Evolutionary conservation across 2,888 invertebrate genomes (phyloP).

Genomic region (Drosophila merina): DNA sequence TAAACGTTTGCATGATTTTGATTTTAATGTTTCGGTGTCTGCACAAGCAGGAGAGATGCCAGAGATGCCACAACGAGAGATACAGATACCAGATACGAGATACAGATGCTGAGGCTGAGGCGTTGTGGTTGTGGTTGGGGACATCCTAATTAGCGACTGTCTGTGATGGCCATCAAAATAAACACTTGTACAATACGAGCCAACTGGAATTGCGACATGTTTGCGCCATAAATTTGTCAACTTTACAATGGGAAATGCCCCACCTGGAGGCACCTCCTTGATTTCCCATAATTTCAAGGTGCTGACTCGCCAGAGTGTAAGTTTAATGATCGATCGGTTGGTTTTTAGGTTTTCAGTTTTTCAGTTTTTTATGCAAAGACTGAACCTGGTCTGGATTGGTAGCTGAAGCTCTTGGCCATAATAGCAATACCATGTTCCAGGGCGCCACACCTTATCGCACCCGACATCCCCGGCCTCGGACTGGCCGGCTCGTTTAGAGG

Average conservation of each 20-base stretch:
- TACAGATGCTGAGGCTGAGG: too few relatives aligned
- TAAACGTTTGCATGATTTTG: constrained; percentile 79
- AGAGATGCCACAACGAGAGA: constrained; percentile 4
- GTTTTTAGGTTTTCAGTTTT: neutral
- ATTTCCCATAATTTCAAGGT: constrained; percentile 1
- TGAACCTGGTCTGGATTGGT: constrained; percentile 13
- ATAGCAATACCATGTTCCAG: constrained; percentile 77
- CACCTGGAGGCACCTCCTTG: constrained; percentile 30
- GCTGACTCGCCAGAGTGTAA: neutral
- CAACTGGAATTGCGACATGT: constrained; percentile 59
- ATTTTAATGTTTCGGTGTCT: constrained; percentile 61
- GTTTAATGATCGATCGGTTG: constrained; percentile 27
- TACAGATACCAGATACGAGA: neutral
- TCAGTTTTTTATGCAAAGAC: neutral
- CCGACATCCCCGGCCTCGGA: neutral
- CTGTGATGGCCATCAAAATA: constrained; percentile 78
- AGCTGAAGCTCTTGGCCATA: constrained; percentile 49
- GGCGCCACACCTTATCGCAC: constrained; percentile 39
- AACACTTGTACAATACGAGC: constrained; percentile 78
- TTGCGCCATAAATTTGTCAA: constrained; percentile 62
- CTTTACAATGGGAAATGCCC: constrained; percentile 74
- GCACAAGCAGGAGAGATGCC: constrained; percentile 3
- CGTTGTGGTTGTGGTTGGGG: constrained; percentile 19
- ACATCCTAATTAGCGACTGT: constrained; percentile 73
- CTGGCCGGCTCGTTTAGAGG: constrained; percentile 57